phyloP scores from a whole-genome alignment of 2,888 invertebrate genomes.

The Aradus depressus region DNA sequence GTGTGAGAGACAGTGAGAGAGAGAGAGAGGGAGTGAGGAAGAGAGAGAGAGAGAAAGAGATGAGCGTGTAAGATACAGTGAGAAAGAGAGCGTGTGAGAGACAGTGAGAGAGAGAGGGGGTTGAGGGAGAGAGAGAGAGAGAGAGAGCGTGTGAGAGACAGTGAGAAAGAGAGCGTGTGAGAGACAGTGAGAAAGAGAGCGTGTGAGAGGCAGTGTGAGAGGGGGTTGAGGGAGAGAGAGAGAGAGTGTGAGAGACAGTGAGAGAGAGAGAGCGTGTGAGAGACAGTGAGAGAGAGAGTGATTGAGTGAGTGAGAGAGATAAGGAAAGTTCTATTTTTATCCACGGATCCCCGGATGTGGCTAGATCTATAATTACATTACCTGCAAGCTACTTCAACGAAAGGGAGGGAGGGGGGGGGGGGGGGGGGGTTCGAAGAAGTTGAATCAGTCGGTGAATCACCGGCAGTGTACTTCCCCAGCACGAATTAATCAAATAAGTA shows the following conservation, averaged over 20 bases:
- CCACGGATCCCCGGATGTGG: background rate
- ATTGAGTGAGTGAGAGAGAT: background rate
- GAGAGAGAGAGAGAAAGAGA: background rate
- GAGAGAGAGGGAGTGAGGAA: background rate
- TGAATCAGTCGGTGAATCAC: too few species aligned
- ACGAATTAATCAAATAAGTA: too few species aligned
- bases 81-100: conserved; percentile 11
- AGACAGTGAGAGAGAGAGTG: background rate
- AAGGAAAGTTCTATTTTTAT: background rate
- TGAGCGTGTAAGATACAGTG: background rate
- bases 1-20: conserved; percentile 1
- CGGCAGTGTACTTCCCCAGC: too few species aligned
- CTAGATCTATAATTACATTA: too few species aligned
- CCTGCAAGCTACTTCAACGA: too few species aligned
- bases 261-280: conserved; percentile 3
- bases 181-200: background rate
- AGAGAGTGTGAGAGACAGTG: background rate
- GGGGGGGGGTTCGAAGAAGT: too few species aligned
- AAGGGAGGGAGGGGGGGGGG: too few species aligned
- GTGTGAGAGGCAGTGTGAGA: background rate
- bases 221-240: conserved; percentile 2
- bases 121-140: conserved; percentile 1
- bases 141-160: background rate
- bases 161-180: background rate
- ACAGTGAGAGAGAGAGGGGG: conserved; percentile 10